Evolutionary conservation across 2,888 invertebrate species (phyloP), one percentile per base, ranked within the genome.

Genomic region (Argyresthia albistria): DNA sequence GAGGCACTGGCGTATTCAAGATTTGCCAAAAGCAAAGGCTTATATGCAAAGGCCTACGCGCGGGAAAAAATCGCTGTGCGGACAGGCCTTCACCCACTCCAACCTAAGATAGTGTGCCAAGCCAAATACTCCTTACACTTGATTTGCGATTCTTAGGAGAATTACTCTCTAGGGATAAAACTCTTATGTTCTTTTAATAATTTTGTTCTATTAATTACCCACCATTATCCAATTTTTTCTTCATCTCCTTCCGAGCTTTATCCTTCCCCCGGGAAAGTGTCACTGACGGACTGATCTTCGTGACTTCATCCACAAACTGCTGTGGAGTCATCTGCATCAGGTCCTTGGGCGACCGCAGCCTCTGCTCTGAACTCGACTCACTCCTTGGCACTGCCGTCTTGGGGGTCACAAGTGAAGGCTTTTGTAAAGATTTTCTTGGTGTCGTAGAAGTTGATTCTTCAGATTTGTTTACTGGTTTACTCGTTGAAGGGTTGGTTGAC

Each of bases 231-330:
- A 80, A 57, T 60, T 84, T 88, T 58, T 73, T 66, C 51, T 72
- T 78, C 84, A 77, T 88, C 61, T 92, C 92, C 48, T 77, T 88
- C 37, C 90, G 75, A 0, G 89, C 89, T 59, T 88, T 90, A 1
- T 73, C 79, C 59, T 92, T 92, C 0, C 91, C 92, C 16, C 91
- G 70, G 0, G 90, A 90, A 52, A 88, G 62, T 0, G 90, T 91
- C 0, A 92, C 87, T 65, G 84, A 90, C 0, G 91, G 91, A 56
- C 90, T 90, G 0, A 87, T 72, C 52, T 76, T 83, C 42, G 64
- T 67, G 1, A 62, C 63, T 51, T 69, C 68, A 7, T 71, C 69
- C 0, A 52, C 53, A n/a, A 71, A 69, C 55, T 76, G 71, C 42
- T 75, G 70, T 0, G 79, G 81, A n/a, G 79, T 81, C 60, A 65